These are phyloP conservation scores for Drosophila macrospina DNA, from an alignment of 2,888 invertebrate genomes.

Conservation along the genomic window DNA sequence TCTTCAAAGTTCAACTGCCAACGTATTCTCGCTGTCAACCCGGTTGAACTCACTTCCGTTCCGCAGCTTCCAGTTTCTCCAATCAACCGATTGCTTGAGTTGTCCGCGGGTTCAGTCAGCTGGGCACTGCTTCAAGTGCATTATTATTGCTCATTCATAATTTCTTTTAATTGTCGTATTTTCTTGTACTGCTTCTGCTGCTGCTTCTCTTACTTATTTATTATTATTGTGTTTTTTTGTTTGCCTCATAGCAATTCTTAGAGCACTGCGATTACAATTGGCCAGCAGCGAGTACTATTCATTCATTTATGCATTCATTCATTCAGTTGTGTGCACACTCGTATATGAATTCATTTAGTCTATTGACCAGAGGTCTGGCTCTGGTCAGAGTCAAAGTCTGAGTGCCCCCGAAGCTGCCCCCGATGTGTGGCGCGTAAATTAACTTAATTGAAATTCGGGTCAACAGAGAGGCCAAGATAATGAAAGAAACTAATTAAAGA, in stretches of 20 bases:
- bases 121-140: conserved; percentile 54
- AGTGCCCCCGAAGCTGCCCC: conserved; percentile 38
- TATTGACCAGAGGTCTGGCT: conserved; percentile 35
- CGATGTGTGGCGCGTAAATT: conserved; percentile 79
- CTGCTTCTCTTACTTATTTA: neutral
- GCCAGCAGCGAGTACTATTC: conserved; percentile 51
- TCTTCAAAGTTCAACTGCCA: conserved; percentile 25
- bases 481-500: conserved; percentile 85
- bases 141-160: conserved; percentile 71
- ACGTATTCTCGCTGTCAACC: conserved; percentile 41
- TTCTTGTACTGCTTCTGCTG: too few relatives aligned
- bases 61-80: conserved; percentile 17
- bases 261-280: conserved; percentile 49
- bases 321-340: conserved; percentile 19
- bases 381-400: conserved; percentile 42
- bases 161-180: conserved; percentile 68
- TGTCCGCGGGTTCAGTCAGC: conserved; percentile 13
- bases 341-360: conserved; percentile 55
- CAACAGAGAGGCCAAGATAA: conserved; percentile 86
- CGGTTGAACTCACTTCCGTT: conserved; percentile 74
- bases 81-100: conserved; percentile 32
- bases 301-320: conserved; percentile 60
- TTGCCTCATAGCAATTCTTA: conserved; percentile 7
- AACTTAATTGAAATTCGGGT: conserved; percentile 86
- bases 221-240: neutral